A percentile compares a stretch with the other conserved stretches of the same genome.
Conservation (phyloP, 2,888 invertebrate species). For the Hoplodrina blanda region DNA sequence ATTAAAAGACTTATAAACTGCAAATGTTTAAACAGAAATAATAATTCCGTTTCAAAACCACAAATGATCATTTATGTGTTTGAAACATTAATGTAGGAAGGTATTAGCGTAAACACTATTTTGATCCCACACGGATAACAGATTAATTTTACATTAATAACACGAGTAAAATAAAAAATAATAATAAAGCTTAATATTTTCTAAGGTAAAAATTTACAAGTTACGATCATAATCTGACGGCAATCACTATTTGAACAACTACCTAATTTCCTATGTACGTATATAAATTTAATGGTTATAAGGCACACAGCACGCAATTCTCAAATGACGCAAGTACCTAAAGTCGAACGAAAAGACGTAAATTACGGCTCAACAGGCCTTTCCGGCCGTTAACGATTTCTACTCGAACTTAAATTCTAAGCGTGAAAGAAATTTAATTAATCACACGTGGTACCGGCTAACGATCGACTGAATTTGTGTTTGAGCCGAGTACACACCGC, state of each 20-base stretch:
- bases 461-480: conserved; percentile 61
- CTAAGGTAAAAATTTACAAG: conserved; percentile 76
- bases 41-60: conserved; percentile 7
- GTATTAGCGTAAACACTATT: conserved; percentile 55
- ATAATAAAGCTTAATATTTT: conserved; percentile 66
- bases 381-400: conserved; percentile 88
- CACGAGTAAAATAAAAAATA: conserved; percentile 63
- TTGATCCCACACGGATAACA: conserved; percentile 64
- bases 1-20: conserved; percentile 22
- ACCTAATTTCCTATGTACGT: conserved; percentile 87
- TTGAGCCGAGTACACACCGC: conserved; percentile 47
- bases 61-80: conserved; percentile 36
- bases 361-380: conserved; percentile 88
- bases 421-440: conserved; percentile 89
- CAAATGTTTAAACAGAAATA: conserved; percentile 1
- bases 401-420: conserved; percentile 83
- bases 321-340: conserved; percentile 85
- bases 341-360: conserved; percentile 84
- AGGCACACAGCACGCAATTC: conserved; percentile 85
- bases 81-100: conserved; percentile 39
- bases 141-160: conserved; percentile 67
- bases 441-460: conserved; percentile 79
- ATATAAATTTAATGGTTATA: conserved; percentile 87
- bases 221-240: conserved; percentile 79
- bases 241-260: conserved; percentile 85